These are phyloP conservation scores for Coptodon rendalli DNA, from an alignment of 2,113 vertebrate species.

Conservation along the genomic window DNA sequence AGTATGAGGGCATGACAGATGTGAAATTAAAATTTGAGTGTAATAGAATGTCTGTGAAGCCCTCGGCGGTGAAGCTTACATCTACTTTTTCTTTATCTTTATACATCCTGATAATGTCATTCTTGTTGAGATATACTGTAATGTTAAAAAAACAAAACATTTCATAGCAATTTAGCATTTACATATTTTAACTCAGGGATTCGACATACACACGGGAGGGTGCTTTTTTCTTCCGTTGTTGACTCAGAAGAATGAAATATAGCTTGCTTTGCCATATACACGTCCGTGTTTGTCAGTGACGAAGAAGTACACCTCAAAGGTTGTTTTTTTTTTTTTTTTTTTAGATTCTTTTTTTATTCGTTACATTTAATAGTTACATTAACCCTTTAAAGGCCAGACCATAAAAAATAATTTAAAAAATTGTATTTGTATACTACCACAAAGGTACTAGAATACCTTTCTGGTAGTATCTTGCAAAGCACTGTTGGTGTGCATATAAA, in stretches of 20 bases:
- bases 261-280: neutral
- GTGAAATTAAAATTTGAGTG: neutral
- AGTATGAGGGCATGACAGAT: neutral
- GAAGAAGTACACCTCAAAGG: neutral
- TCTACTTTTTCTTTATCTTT: neutral
- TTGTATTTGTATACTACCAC: neutral
- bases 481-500: neutral
- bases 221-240: neutral
- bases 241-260: neutral
- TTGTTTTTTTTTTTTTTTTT: fast-evolving
- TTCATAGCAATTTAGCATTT: neutral
- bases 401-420: neutral
- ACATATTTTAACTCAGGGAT: neutral
- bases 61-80: neutral
- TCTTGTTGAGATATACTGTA: neutral
- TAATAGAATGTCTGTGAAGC: neutral
- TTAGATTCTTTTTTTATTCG: neutral
- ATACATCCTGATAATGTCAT: neutral
- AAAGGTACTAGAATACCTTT: neutral
- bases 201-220: neutral
- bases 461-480: neutral
- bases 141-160: neutral
- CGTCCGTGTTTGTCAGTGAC: fast-evolving
- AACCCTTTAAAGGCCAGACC: neutral
- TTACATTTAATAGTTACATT: neutral